These are phyloP conservation scores for Musca domestica DNA, from an alignment of 1,140 invertebrate species.

Conservation along the genomic window DNA sequence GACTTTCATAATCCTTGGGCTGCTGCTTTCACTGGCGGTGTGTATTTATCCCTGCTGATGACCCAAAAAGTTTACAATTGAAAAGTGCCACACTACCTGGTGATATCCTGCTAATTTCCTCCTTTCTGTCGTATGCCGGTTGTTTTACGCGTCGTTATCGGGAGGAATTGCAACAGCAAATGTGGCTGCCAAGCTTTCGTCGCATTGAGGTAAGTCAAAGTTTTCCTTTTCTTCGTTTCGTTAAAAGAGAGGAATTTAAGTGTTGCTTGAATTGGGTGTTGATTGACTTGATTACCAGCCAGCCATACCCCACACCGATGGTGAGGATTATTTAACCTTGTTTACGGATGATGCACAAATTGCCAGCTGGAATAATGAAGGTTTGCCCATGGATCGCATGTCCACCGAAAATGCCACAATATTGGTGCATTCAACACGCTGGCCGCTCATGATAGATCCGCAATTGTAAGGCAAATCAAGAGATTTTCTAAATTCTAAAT, in stretches of 20 bases:
- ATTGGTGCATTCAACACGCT: conserved; percentile 82
- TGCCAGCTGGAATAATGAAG: conserved; percentile 93
- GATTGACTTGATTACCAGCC: conserved; percentile 52
- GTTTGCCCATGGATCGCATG: conserved; percentile 89
- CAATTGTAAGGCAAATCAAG: conserved; percentile 62
- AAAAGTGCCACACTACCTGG: conserved; percentile 79
- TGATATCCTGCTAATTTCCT: conserved; percentile 85
- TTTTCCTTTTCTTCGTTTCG: conserved; percentile 16
- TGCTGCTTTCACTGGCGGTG: background rate
- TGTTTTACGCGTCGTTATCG: conserved; percentile 89
- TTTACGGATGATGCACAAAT: conserved; percentile 89
- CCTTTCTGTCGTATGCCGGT: conserved; percentile 94
- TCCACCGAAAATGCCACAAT: conserved; percentile 95
- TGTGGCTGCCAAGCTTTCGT: conserved; percentile 62
- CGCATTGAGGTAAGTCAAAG: conserved; percentile 55
- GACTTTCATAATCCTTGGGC: background rate
- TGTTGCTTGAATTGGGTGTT: conserved; percentile 34
- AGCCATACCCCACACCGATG: conserved; percentile 76
- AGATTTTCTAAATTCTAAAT: background rate
- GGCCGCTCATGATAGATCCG: conserved; percentile 96
- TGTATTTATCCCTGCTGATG: conserved; percentile 42
- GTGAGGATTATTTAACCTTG: conserved; percentile 77
- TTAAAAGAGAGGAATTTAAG: too few relatives aligned
- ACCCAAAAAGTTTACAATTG: conserved; percentile 54
- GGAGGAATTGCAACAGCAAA: conserved; percentile 74